Evolutionary conservation across 2,113 vertebrate species (phyloP).

Genomic region (Atrichornis clamosus): DNA sequence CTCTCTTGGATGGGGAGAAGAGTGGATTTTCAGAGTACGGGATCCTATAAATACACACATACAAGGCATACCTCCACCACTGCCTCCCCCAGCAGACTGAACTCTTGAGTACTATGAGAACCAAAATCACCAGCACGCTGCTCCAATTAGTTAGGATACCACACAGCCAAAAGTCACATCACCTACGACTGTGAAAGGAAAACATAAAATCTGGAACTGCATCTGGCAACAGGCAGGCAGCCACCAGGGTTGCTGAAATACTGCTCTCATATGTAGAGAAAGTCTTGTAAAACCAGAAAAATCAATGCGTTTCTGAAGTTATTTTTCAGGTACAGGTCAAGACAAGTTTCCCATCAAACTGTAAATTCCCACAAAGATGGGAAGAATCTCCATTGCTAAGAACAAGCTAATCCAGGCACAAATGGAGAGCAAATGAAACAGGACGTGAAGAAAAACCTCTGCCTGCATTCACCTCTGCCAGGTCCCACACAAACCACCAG

Average conservation of each 20-base stretch:
- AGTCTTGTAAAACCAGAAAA: not conserved
- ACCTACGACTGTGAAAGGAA: not conserved
- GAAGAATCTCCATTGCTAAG: not conserved
- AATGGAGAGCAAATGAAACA: not conserved
- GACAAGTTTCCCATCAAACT: not conserved
- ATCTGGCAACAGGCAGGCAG: not conserved
- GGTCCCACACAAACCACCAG: not conserved
- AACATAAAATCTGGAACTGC: not conserved
- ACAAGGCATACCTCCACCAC: not conserved
- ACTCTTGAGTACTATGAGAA: not conserved
- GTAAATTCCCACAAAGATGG: not conserved
- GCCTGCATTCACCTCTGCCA: not conserved
- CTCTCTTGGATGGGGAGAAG: not conserved
- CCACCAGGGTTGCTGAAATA: not conserved
- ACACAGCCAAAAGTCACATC: not conserved
- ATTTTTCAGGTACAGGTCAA: conserved; percentile 1
- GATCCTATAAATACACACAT: not conserved
- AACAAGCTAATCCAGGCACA: not conserved
- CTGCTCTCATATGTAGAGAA: not conserved
- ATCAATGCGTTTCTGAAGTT: not conserved
- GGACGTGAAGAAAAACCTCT: not conserved
- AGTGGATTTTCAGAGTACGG: not conserved
- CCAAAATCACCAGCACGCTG: not conserved
- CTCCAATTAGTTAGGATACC: not conserved
- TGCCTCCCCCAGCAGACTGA: not conserved